Evolutionary conservation across 2,888 invertebrate species (phyloP).

Genomic region (Agrochola macilenta): DNA sequence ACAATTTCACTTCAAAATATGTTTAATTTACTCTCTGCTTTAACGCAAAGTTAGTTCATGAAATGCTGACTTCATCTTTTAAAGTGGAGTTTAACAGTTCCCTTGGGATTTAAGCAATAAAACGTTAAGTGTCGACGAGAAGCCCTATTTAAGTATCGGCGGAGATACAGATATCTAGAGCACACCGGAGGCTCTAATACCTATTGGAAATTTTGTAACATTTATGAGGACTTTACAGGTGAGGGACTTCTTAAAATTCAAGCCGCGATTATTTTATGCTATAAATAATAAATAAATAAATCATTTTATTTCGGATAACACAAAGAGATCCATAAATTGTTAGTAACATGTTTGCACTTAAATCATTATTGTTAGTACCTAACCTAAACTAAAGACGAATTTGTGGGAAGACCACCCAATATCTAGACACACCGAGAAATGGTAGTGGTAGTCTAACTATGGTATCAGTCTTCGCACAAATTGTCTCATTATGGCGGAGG

Average conservation of each 20-base stretch:
- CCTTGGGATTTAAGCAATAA: conserved; percentile 39
- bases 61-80: conserved; percentile 24
- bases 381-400: too few species aligned
- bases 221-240: conserved; percentile 33
- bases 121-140: conserved; percentile 36
- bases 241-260: conserved; percentile 8
- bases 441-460: too few species aligned
- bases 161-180: conserved; percentile 31
- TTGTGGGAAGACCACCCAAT: too few species aligned
- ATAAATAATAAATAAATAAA: too few species aligned
- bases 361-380: too few species aligned
- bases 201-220: conserved; percentile 24
- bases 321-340: too few species aligned
- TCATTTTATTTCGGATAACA: too few species aligned
- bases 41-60: conserved; percentile 9
- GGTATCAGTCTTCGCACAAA: too few species aligned
- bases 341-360: too few species aligned
- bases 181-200: conserved; percentile 27
- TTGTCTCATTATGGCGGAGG: too few species aligned
- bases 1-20: background rate
- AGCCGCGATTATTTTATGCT: background rate
- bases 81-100: conserved; percentile 27
- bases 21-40: background rate
- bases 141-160: conserved; percentile 45
- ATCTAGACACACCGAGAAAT: too few species aligned